Conservation (phyloP, 2,113 vertebrate genomes). For the Micromys minutus region DNA sequence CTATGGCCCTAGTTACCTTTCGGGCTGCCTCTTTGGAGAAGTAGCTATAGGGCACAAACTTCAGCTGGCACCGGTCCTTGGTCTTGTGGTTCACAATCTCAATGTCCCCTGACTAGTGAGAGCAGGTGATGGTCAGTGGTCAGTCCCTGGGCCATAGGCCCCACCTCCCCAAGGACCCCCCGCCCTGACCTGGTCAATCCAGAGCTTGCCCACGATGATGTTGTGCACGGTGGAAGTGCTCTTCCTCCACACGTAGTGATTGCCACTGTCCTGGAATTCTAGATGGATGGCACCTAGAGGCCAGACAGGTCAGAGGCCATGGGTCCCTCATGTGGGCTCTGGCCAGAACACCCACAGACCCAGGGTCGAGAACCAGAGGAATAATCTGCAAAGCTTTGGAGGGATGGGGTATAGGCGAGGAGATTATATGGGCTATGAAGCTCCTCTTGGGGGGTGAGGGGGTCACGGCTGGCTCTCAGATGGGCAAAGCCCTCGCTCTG, state of each 20-base stretch:
- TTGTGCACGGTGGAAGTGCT: slow-evolving; percentile 99
- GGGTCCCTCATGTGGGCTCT: neutral
- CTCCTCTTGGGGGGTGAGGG: neutral
- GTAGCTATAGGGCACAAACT: slow-evolving; percentile 98
- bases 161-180: slow-evolving; percentile 19
- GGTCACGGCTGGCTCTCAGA: neutral
- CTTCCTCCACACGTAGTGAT: slow-evolving; percentile 98
- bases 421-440: neutral
- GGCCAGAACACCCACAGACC: slow-evolving; percentile 3
- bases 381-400: neutral
- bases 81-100: slow-evolving; percentile 98
- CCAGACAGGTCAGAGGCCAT: slow-evolving; percentile 17
- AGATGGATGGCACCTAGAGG: slow-evolving; percentile 94
- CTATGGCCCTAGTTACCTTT: slow-evolving; percentile 88
- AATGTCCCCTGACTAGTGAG: slow-evolving; percentile 95
- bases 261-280: slow-evolving; percentile 94
- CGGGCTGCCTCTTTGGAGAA: slow-evolving; percentile 97
- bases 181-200: slow-evolving; percentile 96
- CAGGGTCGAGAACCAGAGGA: neutral
- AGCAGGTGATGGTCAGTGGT: neutral
- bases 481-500: neutral
- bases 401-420: neutral
- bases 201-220: slow-evolving; percentile 99
- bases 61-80: slow-evolving; percentile 97
- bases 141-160: rapidly evolving